These are phyloP conservation scores for Cirrhinus mrigala DNA, from an alignment of 2,797 vertebrate species.

Conservation along the genomic window DNA sequence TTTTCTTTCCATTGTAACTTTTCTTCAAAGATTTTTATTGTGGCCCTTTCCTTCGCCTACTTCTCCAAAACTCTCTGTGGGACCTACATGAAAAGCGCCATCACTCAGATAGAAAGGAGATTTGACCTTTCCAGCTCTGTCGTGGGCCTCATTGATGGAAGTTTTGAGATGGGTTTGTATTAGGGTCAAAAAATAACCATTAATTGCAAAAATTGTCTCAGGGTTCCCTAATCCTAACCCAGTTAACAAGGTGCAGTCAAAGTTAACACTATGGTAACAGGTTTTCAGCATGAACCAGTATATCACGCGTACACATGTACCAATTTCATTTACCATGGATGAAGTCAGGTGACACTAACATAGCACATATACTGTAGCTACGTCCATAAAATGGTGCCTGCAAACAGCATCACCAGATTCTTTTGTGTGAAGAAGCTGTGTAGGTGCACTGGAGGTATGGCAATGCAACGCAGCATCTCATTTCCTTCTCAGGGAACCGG, in stretches of 20 bases:
- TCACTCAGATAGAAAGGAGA: constrained; percentile 92
- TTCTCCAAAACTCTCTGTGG: constrained; percentile 88
- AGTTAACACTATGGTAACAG: neutral
- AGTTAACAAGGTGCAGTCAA: neutral
- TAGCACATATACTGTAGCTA: too few species aligned
- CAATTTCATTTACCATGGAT: too few species aligned
- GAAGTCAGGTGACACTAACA: too few species aligned
- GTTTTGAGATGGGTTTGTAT: constrained; percentile 92
- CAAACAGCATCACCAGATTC: too few species aligned
- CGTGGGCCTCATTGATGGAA: constrained; percentile 88
- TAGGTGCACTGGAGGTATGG: neutral
- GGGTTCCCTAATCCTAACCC: too few species aligned
- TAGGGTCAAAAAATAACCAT: neutral
- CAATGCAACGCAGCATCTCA: neutral
- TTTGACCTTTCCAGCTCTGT: constrained; percentile 88
- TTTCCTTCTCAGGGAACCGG: neutral
- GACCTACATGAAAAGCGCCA: constrained; percentile 90
- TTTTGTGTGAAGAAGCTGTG: too few species aligned
- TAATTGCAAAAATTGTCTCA: neutral
- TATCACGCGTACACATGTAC: too few species aligned
- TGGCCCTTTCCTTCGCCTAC: constrained; percentile 86
- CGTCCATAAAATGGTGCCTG: too few species aligned
- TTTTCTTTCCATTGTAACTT: constrained; percentile 1
- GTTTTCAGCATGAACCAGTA: too few species aligned
- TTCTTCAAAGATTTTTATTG: constrained; percentile 83